Evolutionary conservation across 2,888 invertebrate genomes (phyloP).

Genomic region (Lysandra coridon): DNA sequence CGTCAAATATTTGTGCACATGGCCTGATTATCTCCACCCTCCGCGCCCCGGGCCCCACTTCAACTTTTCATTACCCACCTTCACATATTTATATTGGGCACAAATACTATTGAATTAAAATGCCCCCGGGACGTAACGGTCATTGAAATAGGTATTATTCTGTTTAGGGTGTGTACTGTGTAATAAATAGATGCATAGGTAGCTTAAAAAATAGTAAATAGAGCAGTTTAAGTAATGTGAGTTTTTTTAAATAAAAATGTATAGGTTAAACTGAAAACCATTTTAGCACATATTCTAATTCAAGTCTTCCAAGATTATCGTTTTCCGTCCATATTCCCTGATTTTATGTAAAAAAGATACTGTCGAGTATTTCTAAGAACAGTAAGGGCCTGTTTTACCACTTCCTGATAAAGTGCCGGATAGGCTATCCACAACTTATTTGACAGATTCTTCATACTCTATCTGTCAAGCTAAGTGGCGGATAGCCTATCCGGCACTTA

Average conservation of each 20-base stretch:
- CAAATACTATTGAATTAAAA: slow-evolving; percentile 50
- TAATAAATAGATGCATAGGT: not conserved
- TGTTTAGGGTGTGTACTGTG: not conserved
- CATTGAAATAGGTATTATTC: slow-evolving; percentile 35
- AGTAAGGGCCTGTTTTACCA: no score
- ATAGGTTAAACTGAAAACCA: no score
- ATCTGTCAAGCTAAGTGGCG: no score
- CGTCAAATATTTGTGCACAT: slow-evolving; percentile 34
- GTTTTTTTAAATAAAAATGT: not conserved
- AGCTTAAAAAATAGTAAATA: not conserved
- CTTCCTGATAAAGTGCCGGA: no score
- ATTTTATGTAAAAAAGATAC: no score
- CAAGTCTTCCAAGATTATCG: no score
- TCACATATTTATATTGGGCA: slow-evolving; percentile 50
- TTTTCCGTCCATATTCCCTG: no score
- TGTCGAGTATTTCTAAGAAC: no score
- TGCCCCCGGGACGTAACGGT: slow-evolving; percentile 51
- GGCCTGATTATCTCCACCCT: slow-evolving; percentile 32
- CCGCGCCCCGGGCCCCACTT: slow-evolving; percentile 47
- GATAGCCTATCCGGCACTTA: no score
- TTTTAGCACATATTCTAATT: no score
- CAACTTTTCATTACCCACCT: slow-evolving; percentile 54
- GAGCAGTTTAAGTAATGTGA: not conserved
- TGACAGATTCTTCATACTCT: no score
- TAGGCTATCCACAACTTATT: no score